Evolutionary conservation across 1,140 invertebrate species (phyloP).

Genomic region (Centruroides sculpturatus): DNA sequence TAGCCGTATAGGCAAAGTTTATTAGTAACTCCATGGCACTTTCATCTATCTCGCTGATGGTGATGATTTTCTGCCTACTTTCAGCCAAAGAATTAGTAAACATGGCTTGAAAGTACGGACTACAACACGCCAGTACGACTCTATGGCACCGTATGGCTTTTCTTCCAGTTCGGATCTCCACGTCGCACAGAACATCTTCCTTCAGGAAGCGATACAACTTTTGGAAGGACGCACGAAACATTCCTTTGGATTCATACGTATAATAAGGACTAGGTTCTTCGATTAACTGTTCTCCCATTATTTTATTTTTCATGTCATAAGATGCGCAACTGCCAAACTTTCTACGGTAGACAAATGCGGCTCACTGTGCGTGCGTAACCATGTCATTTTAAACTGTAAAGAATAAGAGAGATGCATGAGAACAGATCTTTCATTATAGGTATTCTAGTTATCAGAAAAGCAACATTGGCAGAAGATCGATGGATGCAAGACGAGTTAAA

Average conservation of each 20-base stretch:
- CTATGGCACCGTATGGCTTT: constrained; percentile 51
- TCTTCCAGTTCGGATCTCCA: constrained; percentile 34
- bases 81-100: constrained; percentile 55
- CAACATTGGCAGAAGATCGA: no score
- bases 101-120: constrained; percentile 62
- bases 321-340: no score
- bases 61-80: constrained; percentile 44
- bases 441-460: no score
- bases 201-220: constrained; percentile 12
- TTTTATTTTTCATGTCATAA: background rate
- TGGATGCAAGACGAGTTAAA: no score
- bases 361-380: no score
- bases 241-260: constrained; percentile 8
- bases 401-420: no score
- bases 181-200: constrained; percentile 13
- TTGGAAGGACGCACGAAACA: constrained; percentile 11
- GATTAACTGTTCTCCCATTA: constrained; percentile 12
- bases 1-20: constrained; percentile 53
- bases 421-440: no score
- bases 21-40: constrained; percentile 48
- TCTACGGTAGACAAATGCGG: no score
- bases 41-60: constrained; percentile 50
- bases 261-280: constrained; percentile 4
- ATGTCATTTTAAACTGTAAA: no score
- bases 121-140: constrained; percentile 51